Evolutionary conservation across 1,140 invertebrate species (phyloP).

Genomic region (Theocolax elegans): DNA sequence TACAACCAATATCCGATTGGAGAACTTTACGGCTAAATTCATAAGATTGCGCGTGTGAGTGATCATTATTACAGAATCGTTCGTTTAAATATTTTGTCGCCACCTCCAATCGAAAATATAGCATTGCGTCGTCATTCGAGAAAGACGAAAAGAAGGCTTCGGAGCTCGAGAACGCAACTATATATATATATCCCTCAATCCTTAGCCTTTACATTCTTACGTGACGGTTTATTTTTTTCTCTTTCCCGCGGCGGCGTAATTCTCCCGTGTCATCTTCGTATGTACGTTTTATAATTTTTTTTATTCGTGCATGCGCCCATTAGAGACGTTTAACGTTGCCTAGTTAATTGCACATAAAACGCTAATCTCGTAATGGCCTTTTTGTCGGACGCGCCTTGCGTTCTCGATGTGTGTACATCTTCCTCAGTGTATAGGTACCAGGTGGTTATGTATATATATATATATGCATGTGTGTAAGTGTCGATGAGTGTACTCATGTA

Average conservation of each 20-base stretch:
- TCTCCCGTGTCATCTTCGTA: neutral
- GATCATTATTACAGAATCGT: too few relatives aligned
- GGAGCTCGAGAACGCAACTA: neutral
- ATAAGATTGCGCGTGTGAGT: too few relatives aligned
- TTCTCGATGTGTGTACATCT: too few relatives aligned
- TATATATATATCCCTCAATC: neutral
- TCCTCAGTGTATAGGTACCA: conserved; percentile 9
- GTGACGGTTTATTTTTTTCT: too few relatives aligned
- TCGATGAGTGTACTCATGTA: neutral
- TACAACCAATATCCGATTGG: neutral
- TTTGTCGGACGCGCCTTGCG: too few relatives aligned
- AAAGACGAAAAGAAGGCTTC: conserved; percentile 1
- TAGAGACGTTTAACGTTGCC: conserved; percentile 35
- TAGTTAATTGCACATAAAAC: conserved; percentile 41
- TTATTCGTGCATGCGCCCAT: neutral
- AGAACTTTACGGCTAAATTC: neutral
- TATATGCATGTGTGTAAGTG: conserved; percentile 32
- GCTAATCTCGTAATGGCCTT: neutral
- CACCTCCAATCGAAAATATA: too few relatives aligned
- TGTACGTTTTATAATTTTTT: neutral
- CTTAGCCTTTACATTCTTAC: neutral
- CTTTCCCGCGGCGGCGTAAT: neutral
- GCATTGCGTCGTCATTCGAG: too few relatives aligned
- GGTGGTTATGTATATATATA: conserved; percentile 20
- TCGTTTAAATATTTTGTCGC: too few relatives aligned